Base-by-base conservation (phyloP, 2,113 vertebrate species). In the Oncorhynchus mykiss region DNA sequence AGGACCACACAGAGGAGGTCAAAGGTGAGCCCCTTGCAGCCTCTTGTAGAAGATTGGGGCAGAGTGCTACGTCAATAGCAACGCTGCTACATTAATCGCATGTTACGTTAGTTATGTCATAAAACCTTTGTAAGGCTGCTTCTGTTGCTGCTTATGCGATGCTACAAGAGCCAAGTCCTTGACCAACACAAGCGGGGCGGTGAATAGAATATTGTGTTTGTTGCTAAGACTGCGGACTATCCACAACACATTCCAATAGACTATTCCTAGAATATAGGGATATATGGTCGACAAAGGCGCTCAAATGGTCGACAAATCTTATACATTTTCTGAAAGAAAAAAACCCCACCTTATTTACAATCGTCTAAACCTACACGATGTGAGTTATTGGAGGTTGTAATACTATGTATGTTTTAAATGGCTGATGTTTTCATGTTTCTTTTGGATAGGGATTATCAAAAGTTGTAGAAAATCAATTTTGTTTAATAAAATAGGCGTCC, bases 391-490 rank as follows among this genome's bases (percentile, higher is more conserved):
- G 86, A 89, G 73, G 71, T 64, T 82, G 78, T 78, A 83, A 88
- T 85, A 67, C 88, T 88, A 90, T 85, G 87, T 54, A 54, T 83
- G 27, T 34, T 68, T 84, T 80, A 84, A 82, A 88, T 86, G 83
- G 87, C 85, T 82, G 88, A 84, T 88, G 89, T 54, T 54, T 18
- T 18, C 3, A 54, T 54, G 51, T 54, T 54, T 54, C 51, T 54
- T 54, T 18, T 14, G 51, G 1, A 18, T 54, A 54, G 16, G 51
- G 51, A 85, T 92, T 90, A 91, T 91, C 89, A 90, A 90, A 90
- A 84, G 85, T 86, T 88, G 89, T 82, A 87, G 87, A 84, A 92
- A 92, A 92, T 92, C 91, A 91, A 91, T 91, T 89, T 91, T 89
- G 85, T 84, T 89, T 90, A 89, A 93, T 90, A 92, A 93, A 92